A percentile compares a stretch with the other conserved stretches of the same genome.
These are phyloP conservation scores for Nasonia giraulti DNA, from an alignment of 1,140 invertebrate species.

Conservation along the genomic window DNA sequence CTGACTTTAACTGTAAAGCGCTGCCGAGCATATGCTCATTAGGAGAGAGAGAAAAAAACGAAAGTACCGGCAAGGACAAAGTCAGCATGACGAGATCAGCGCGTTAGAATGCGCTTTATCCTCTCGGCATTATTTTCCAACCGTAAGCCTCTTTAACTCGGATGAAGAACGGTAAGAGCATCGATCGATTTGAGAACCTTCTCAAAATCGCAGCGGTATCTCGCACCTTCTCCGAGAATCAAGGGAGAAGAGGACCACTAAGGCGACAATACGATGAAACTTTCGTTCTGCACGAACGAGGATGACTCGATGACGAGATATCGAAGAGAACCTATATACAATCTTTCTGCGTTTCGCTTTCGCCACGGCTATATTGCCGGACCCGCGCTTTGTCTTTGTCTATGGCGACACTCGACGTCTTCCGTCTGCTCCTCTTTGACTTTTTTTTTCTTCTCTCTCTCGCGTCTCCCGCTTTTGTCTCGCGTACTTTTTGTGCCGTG, in stretches of 20 bases:
- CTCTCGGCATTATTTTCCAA: background rate
- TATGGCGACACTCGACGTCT: background rate
- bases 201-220: background rate
- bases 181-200: background rate
- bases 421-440: slow-evolving; percentile 14
- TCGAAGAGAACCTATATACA: background rate
- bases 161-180: no score
- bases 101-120: no score
- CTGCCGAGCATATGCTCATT: background rate
- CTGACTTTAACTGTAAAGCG: background rate
- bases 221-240: no score
- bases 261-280: background rate
- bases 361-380: background rate
- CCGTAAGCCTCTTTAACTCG: background rate
- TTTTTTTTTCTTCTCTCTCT: background rate
- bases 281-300: slow-evolving; percentile 8
- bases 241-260: no score
- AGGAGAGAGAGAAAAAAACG: background rate
- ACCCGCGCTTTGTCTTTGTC: slow-evolving; percentile 3
- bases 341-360: slow-evolving; percentile 8
- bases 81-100: background rate
- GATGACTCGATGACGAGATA: slow-evolving; percentile 15
- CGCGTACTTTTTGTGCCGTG: background rate
- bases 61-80: background rate
- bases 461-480: background rate